Percentiles rank a stretch among this genome's conserved stretches.
Conservation (phyloP, 2,113 vertebrate genomes). For the Sinocyclocheilus grahami region DNA sequence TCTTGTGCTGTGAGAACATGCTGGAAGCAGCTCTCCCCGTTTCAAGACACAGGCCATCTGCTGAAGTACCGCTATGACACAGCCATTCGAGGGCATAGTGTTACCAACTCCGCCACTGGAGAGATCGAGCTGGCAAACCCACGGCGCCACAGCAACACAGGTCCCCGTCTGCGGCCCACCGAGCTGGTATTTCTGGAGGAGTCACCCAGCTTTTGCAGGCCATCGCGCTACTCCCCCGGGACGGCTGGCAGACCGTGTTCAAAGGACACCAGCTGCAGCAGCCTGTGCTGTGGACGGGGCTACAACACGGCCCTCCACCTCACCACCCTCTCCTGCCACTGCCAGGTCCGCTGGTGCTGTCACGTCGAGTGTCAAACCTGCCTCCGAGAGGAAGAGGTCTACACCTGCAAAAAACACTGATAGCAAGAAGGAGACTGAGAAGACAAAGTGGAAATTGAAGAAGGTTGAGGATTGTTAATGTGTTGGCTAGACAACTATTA, state of each 20-base stretch:
- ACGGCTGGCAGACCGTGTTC: conserved; percentile 87
- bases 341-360: conserved; percentile 98
- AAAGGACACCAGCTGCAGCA: conserved; percentile 91
- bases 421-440: conserved; percentile 4
- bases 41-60: conserved; percentile 89
- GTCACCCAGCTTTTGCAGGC: conserved; percentile 94
- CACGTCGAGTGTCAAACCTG: conserved; percentile 98
- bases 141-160: conserved; percentile 65
- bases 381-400: conserved; percentile 90
- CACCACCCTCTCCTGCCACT: conserved; percentile 93
- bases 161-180: conserved; percentile 73
- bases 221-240: conserved; percentile 90
- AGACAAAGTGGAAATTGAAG: background rate
- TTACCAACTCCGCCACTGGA: conserved; percentile 90
- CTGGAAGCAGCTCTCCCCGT: conserved; percentile 96
- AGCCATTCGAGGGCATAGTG: conserved; percentile 86
- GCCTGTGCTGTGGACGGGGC: conserved; percentile 93
- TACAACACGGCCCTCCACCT: conserved; percentile 94
- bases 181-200: conserved; percentile 96
- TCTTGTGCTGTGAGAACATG: conserved; percentile 95
- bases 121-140: conserved; percentile 84
- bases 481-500: background rate
- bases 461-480: background rate
- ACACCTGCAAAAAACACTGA: conserved; percentile 93
- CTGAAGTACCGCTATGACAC: conserved; percentile 91